A percentile compares a stretch with the other conserved stretches of the same genome.
These are phyloP conservation scores for Brachirus orientalis DNA, from an alignment of 2,113 vertebrate species.

Conservation along the genomic window DNA sequence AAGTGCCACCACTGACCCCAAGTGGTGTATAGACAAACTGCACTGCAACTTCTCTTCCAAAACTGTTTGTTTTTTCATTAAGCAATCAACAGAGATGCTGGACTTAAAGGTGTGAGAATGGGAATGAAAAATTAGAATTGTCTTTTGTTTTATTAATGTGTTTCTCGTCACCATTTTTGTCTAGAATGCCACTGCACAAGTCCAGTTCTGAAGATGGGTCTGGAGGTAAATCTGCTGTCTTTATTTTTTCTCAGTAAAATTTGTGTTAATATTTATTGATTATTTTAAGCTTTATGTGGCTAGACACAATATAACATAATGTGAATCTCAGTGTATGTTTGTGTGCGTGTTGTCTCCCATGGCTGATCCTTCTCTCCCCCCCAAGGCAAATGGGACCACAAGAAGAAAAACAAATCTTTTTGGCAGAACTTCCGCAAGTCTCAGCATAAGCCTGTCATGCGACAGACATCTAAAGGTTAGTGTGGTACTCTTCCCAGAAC, in stretches of 20 bases:
- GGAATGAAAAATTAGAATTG: background rate
- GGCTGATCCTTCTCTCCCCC: background rate
- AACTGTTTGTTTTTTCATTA: background rate
- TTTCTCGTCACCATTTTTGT: slow-evolving; percentile 37
- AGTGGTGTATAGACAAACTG: slow-evolving; percentile 43
- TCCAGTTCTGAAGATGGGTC: slow-evolving; percentile 94
- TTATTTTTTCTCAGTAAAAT: background rate
- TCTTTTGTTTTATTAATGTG: background rate
- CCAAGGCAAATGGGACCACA: slow-evolving; percentile 96
- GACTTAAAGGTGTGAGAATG: background rate
- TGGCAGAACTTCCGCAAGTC: slow-evolving; percentile 98
- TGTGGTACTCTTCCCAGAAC: background rate
- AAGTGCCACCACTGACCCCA: slow-evolving; percentile 74
- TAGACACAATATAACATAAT: background rate
- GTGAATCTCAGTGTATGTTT: background rate
- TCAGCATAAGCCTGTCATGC: slow-evolving; percentile 89
- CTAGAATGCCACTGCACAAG: slow-evolving; percentile 91
- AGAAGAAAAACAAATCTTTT: slow-evolving; percentile 98
- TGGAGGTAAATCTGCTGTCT: slow-evolving; percentile 82
- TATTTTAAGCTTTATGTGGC: background rate
- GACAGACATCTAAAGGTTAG: slow-evolving; percentile 95
- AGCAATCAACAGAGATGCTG: background rate
- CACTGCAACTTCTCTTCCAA: slow-evolving; percentile 6
- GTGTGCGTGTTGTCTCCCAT: background rate
- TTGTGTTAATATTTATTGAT: background rate